phyloP scores from a whole-genome alignment of 2,888 invertebrate species.

The Steinernema carpocapsae region DNA sequence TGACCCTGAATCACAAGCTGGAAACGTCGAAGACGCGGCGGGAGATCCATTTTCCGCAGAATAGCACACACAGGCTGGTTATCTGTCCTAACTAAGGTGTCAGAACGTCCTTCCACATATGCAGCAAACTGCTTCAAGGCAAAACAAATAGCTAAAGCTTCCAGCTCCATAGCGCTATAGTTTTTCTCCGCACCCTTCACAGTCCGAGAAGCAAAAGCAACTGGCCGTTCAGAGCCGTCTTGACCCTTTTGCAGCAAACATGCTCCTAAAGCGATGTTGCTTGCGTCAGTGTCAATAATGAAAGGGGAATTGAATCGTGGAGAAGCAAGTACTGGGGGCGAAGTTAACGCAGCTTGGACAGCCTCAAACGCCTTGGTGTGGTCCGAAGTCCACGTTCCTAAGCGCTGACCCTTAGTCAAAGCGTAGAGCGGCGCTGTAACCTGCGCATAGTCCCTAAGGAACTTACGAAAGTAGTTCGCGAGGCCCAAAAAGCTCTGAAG shows the following conservation, averaged over 20 bases:
- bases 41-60: slow-evolving; percentile 37
- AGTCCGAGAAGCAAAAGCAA: slow-evolving; percentile 31
- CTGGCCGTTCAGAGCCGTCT: slow-evolving; percentile 38
- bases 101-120: slow-evolving; percentile 41
- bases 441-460: slow-evolving; percentile 45
- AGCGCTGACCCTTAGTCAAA: slow-evolving; percentile 36
- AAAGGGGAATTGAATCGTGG: slow-evolving; percentile 39
- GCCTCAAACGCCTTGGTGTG: slow-evolving; percentile 33
- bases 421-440: slow-evolving; percentile 45
- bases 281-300: slow-evolving; percentile 29
- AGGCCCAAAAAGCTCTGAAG: slow-evolving; percentile 38
- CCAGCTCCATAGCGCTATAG: slow-evolving; percentile 39
- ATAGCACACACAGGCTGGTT: slow-evolving; percentile 40
- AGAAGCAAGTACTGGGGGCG: slow-evolving; percentile 38
- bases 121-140: slow-evolving; percentile 40
- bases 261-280: slow-evolving; percentile 31
- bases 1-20: slow-evolving; percentile 39
- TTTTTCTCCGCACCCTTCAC: slow-evolving; percentile 40
- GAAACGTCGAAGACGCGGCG: slow-evolving; percentile 40
- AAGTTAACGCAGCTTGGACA: slow-evolving; percentile 21
- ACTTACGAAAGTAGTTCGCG: slow-evolving; percentile 46
- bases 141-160: slow-evolving; percentile 41
- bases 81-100: slow-evolving; percentile 39
- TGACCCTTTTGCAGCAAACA: slow-evolving; percentile 39
- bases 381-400: slow-evolving; percentile 7